A percentile compares a stretch with the other conserved stretches of the same genome.
Evolutionary conservation across 2,113 vertebrate genomes (phyloP).

Genomic region (Boleophthalmus pectinirostris): DNA sequence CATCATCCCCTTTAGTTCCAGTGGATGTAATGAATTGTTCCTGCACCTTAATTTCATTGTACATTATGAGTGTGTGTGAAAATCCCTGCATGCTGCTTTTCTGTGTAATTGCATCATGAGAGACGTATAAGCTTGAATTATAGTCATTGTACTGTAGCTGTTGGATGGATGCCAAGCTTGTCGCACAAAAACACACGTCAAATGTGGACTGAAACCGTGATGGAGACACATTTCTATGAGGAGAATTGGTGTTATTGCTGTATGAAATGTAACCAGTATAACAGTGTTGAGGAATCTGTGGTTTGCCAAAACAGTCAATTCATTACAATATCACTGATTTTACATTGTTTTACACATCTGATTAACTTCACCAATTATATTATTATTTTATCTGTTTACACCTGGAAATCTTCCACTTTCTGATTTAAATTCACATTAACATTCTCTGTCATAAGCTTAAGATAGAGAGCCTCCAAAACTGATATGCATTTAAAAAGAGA

Average conservation of each 20-base stretch:
- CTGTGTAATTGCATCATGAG: constrained; percentile 13
- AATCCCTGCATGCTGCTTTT: constrained; percentile 10
- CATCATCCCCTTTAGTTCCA: constrained; percentile 3
- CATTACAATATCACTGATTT: background rate
- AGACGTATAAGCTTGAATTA: constrained; percentile 12
- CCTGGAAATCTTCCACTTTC: no score
- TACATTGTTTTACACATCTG: no score
- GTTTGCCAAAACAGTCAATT: background rate
- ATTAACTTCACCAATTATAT: no score
- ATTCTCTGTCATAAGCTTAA: no score
- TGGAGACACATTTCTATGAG: background rate
- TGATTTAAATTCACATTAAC: no score
- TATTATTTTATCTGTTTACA: no score
- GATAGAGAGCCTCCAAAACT: no score
- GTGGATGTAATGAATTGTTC: constrained; percentile 10
- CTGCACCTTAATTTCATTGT: constrained; percentile 9
- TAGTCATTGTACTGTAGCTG: constrained; percentile 6
- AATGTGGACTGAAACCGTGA: background rate
- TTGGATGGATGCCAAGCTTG: background rate
- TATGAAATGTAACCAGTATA: background rate
- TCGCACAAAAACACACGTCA: background rate
- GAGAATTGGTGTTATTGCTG: background rate
- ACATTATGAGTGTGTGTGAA: constrained; percentile 9
- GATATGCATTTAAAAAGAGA: no score
- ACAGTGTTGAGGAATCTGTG: background rate